These are phyloP conservation scores for Mechanitis mazaeus DNA, from an alignment of 2,888 invertebrate genomes.

Conservation along the genomic window DNA sequence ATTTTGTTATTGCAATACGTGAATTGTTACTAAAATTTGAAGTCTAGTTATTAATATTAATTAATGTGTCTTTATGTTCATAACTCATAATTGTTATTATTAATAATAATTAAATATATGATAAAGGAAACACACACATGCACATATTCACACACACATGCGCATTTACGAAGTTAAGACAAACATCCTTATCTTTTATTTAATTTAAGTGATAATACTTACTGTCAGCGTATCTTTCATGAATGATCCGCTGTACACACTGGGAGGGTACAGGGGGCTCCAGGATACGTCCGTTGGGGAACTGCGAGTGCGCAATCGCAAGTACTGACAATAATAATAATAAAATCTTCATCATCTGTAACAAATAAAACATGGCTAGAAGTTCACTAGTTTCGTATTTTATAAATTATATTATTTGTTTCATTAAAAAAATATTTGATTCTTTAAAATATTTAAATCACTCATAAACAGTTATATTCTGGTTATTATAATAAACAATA, in stretches of 20 bases:
- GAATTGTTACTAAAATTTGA: too few species aligned
- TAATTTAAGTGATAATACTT: conserved; percentile 52
- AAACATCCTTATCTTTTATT: conserved; percentile 2
- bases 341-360: conserved; percentile 61
- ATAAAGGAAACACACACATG: background rate
- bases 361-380: conserved; percentile 25
- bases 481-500: background rate
- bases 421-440: too few species aligned
- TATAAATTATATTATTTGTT: too few species aligned
- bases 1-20: too few species aligned
- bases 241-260: conserved; percentile 84
- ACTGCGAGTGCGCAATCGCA: conserved; percentile 77
- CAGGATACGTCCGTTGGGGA: conserved; percentile 85
- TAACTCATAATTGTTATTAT: background rate
- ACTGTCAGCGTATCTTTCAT: conserved; percentile 84
- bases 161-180: background rate
- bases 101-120: background rate
- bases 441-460: too few species aligned
- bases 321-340: conserved; percentile 44
- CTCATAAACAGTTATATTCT: background rate
- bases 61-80: too few species aligned
- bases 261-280: conserved; percentile 86
- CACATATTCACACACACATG: background rate
- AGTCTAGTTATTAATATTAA: too few species aligned
- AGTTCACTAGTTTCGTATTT: too few species aligned